Base-by-base conservation (phyloP, 2,797 vertebrate genomes). In the Mormyrops boulengeri region DNA sequence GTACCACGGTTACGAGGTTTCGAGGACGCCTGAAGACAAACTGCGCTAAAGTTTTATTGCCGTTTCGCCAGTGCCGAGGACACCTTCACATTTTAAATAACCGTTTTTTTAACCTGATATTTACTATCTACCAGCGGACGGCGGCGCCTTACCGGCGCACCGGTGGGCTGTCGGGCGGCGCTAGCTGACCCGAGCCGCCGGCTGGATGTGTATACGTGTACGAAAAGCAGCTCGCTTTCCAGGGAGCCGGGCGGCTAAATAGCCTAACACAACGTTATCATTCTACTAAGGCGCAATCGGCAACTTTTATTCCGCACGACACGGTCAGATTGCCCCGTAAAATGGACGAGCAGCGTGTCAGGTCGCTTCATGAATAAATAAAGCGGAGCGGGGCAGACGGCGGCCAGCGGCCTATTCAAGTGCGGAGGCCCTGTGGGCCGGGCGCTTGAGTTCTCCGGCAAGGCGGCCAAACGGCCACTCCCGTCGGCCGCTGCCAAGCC, bases 311-410 rank as follows among this genome's bases (percentile, higher is more conserved):
- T 38, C 34, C 34, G 34, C 69, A 77, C 69, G 69, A 77, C 69
- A 77, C 69, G 69, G 69, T 77, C 69, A 77, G 69, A 41, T 77
- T 77, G 14, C 41, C 69, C 69, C 69, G 34, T 77, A 77, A 77
- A 77, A 77, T 41, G 69, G 69, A 77, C 69, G 69, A 77, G 34
- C 34, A 17, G 14, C 69, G 69, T 77, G 69, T 77, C 69, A 77
- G 69, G 69, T 77, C 69, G 34, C 69, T 77, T 77, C 41, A 77
- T 77, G 69, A 77, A 77, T 77, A 77, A 77, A 77, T 77, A 77
- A 77, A 77, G 34, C 69, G 69, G 69, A 73, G 34, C 34, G 69
- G 69, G 34, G 69, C 69, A 77, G 34, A 57, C 86, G 17, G 52
- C 17, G 77, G 41, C 38, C 30, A 7, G 38, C 55, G 86, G 86